phyloP scores from a whole-genome alignment of 2,797 vertebrate species.

The Calcarius lapponicus region DNA sequence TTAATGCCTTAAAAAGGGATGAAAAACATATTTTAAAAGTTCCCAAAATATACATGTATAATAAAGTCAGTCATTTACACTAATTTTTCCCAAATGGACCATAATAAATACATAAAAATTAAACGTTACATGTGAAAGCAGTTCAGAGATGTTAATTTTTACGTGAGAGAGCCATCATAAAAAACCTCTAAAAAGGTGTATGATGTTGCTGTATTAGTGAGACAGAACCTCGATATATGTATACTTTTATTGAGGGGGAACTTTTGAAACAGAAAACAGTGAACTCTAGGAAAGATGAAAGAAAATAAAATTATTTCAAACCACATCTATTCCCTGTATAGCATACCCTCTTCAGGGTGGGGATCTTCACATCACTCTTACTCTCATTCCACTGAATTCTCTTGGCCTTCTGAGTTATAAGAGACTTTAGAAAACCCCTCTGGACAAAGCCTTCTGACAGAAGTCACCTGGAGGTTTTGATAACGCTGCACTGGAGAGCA shows the following conservation, averaged over 20 bases:
- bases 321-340: not conserved
- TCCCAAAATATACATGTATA: rapidly evolving
- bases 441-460: not conserved
- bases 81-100: not conserved
- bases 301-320: not conserved
- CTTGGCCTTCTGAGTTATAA: not conserved
- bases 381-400: not conserved
- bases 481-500: not conserved
- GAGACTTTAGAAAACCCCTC: not conserved
- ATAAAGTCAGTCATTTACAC: not conserved
- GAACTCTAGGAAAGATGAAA: not conserved
- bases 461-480: not conserved
- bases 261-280: not conserved
- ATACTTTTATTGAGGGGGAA: not conserved
- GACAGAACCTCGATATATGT: not conserved
- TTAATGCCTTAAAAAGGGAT: not conserved
- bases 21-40: not conserved
- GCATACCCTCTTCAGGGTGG: rapidly evolving
- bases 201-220: not conserved
- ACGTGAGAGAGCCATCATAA: not conserved
- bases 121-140: not conserved
- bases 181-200: not conserved
- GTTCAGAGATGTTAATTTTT: not conserved
- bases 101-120: not conserved
- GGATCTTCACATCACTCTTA: not conserved